phyloP scores from a whole-genome alignment of 2,797 vertebrate species.

The Pogonophryne albipinna region DNA sequence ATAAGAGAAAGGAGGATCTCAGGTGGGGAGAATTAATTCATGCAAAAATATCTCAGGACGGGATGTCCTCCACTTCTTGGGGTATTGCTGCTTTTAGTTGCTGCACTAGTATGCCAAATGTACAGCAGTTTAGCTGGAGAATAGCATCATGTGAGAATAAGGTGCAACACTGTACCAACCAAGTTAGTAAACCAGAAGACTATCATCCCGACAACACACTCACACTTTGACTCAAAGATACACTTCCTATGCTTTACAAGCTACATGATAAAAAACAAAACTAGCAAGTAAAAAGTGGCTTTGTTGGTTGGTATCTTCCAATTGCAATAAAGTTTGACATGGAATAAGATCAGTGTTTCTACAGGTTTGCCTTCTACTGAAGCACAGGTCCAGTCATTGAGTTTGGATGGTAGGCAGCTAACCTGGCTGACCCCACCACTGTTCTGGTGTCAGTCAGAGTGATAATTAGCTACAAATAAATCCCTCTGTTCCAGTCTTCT shows the following conservation, averaged over 20 bases:
- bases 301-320: slow-evolving; percentile 52
- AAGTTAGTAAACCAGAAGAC: slow-evolving; percentile 38
- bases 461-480: slow-evolving; percentile 70
- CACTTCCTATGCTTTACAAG: slow-evolving; percentile 54
- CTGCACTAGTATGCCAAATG: slow-evolving; percentile 30
- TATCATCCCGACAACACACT: slow-evolving; percentile 35
- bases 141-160: slow-evolving; percentile 43
- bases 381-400: slow-evolving; percentile 41
- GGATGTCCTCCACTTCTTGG: slow-evolving; percentile 12
- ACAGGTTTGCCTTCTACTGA: slow-evolving; percentile 27
- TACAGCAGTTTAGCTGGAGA: slow-evolving; percentile 42
- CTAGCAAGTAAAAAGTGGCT: slow-evolving; percentile 62
- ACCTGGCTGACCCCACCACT: slow-evolving; percentile 50
- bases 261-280: slow-evolving; percentile 43
- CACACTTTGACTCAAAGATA: slow-evolving; percentile 31
- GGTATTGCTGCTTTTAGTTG: slow-evolving; percentile 14
- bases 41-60: slow-evolving; percentile 62
- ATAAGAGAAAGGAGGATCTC: slow-evolving; percentile 37
- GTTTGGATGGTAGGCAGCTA: slow-evolving; percentile 37
- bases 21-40: slow-evolving; percentile 48
- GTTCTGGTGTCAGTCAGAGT: slow-evolving; percentile 50
- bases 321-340: slow-evolving; percentile 39
- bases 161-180: slow-evolving; percentile 44
- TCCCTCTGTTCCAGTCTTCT: slow-evolving; percentile 44
- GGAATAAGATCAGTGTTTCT: slow-evolving; percentile 48